Percentiles rank a stretch among this genome's conserved stretches.
Conservation (phyloP, 2,888 invertebrate species). For the Eremobia ochroleuca region DNA sequence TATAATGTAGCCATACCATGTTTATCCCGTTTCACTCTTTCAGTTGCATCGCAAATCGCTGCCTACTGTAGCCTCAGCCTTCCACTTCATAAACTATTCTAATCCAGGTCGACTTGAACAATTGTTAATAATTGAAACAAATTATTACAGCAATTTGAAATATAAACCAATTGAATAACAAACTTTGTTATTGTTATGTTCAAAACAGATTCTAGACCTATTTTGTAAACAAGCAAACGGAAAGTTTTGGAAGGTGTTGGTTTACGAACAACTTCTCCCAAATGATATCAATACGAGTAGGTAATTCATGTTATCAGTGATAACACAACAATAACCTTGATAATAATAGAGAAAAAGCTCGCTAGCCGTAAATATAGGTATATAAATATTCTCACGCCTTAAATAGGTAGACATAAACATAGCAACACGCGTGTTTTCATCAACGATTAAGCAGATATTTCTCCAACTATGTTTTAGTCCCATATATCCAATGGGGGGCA, state of each 20-base stretch:
- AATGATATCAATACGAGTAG: constrained; percentile 23
- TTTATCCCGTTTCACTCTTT: no score
- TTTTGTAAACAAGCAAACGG: constrained; percentile 49
- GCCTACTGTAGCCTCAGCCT: no score
- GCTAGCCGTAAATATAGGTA: background rate
- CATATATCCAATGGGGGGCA: background rate
- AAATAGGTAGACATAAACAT: background rate
- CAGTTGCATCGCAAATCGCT: no score
- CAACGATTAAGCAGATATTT: background rate
- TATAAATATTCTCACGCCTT: background rate
- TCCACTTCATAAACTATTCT: constrained; percentile 16
- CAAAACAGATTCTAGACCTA: constrained; percentile 43
- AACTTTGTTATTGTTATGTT: constrained; percentile 33
- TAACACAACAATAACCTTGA: constrained; percentile 15
- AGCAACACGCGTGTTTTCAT: background rate
- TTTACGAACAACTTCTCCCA: constrained; percentile 28
- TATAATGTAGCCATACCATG: no score
- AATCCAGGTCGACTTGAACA: constrained; percentile 10
- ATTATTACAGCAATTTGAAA: constrained; percentile 44
- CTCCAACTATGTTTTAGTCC: background rate
- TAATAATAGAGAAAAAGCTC: constrained; percentile 3
- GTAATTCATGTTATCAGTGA: background rate
- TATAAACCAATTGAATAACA: constrained; percentile 32
- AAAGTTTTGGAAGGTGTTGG: constrained; percentile 36
- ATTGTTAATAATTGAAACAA: constrained; percentile 44